Conservation (phyloP, 2,113 vertebrate genomes). For the Tichodroma muraria region DNA sequence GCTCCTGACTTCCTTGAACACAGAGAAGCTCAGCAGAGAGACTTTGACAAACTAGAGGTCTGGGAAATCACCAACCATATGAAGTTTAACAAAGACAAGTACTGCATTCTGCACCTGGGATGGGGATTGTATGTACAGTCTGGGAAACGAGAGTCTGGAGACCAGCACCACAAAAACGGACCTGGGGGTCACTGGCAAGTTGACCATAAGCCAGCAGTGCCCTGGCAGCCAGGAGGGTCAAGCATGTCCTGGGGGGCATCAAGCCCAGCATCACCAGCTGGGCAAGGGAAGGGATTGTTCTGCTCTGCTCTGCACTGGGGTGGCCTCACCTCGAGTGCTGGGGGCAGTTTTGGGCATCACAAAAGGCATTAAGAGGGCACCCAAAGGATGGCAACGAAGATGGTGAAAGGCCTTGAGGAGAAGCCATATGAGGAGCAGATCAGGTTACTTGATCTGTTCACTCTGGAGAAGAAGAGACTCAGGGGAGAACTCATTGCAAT, state of each 20-base stretch:
- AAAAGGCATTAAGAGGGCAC: background rate
- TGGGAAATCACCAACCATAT: background rate
- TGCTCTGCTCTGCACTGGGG: background rate
- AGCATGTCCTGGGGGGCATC: rapidly evolving
- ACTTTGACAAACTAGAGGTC: background rate
- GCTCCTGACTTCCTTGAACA: background rate
- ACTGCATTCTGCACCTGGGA: background rate
- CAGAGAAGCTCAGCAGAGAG: background rate
- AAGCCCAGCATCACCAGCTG: rapidly evolving
- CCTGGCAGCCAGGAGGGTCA: background rate
- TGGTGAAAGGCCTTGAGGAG: background rate
- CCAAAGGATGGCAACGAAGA: rapidly evolving
- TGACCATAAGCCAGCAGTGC: background rate
- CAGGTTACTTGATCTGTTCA: background rate
- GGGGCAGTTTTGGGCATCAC: background rate
- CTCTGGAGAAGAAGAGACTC: background rate
- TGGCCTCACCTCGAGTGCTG: rapidly evolving
- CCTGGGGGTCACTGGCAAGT: background rate
- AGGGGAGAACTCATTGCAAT: background rate
- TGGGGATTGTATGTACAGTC: background rate
- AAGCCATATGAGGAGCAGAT: background rate
- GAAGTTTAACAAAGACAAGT: background rate
- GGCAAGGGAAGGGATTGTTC: background rate
- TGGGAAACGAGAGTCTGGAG: background rate
- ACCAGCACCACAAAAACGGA: background rate